These are phyloP conservation scores for Pelecanus crispus DNA, from an alignment of 2,113 vertebrate genomes.

Conservation along the genomic window DNA sequence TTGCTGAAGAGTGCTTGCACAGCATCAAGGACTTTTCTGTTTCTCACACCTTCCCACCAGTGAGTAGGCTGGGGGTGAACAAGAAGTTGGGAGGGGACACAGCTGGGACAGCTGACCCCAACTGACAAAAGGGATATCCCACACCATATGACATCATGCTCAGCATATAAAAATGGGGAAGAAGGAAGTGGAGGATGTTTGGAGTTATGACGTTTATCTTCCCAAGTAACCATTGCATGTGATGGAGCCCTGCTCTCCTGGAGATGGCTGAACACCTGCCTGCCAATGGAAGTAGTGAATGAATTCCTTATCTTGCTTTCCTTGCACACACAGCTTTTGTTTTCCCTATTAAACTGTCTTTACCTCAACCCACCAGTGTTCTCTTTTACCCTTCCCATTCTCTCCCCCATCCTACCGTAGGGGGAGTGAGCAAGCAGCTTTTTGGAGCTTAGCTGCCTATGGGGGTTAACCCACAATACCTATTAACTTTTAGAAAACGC, in stretches of 20 bases:
- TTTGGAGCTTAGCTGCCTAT: not conserved
- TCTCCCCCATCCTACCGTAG: not conserved
- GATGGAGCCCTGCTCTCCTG: not conserved
- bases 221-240: not conserved
- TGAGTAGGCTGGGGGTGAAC: not conserved
- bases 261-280: not conserved
- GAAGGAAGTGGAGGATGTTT: not conserved
- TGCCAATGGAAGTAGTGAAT: not conserved
- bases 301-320: not conserved
- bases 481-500: not conserved
- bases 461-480: not conserved
- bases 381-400: not conserved
- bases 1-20: not conserved
- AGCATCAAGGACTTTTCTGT: not conserved
- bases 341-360: not conserved
- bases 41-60: not conserved
- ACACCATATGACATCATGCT: not conserved
- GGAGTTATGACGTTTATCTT: not conserved
- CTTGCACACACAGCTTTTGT: not conserved
- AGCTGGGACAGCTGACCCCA: not conserved
- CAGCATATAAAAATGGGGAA: not conserved
- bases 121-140: not conserved
- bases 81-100: not conserved
- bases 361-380: not conserved
- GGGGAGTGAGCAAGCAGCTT: not conserved